Evolutionary conservation across 2,797 vertebrate species (phyloP), one percentile per base, ranked within the genome.

Genomic region (Eleutherodactylus coqui): DNA sequence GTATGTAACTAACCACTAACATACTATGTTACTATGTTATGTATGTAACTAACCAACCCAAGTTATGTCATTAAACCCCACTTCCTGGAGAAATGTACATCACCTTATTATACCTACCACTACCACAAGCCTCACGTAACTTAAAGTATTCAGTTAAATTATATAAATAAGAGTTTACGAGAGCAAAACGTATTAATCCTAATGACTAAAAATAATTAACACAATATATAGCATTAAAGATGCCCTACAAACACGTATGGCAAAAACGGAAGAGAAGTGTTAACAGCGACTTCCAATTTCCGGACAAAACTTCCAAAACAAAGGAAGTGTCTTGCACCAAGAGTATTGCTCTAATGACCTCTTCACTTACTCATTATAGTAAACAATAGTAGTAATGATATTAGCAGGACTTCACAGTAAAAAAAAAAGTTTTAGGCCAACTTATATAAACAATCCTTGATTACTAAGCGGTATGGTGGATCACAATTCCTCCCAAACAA

Each of bases 251-350:
- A 32, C 43, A 34, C 6, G 32, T 24, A 47, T 34, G 8, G 8
- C 17, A 34, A 27, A 10, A 34, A 80, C 67, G 43, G 58, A 34
- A 80, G 43, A 80, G 64, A 21, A 24, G 21, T 64, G 58, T 81
- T 69, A 81, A 49, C 62, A 81, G 79, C 62, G 69, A 45, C 24
- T n/a, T 70, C 16, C 67, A 55, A 82, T 69, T 82, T 82, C 80
- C 80, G 72, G 80, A 41, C 34, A 41, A 51, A 55, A 8, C 0
- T 5, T n/a, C 16, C 34, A 82, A 36, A n/a, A 72, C 36, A 72
- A 64, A 82, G 80, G 80, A 82, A 72, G 14, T 43, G 80, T 67
- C 38, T 70, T 72, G 67, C 55, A 70, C 32, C 64, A 55, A 24
- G 29, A 55, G 17, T 51, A 82, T 32, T 72, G 17, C 32, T 70